Evolutionary conservation across 2,797 vertebrate genomes (phyloP), one percentile per base, ranked within the genome.

Genomic region (Australoheros facetus): DNA sequence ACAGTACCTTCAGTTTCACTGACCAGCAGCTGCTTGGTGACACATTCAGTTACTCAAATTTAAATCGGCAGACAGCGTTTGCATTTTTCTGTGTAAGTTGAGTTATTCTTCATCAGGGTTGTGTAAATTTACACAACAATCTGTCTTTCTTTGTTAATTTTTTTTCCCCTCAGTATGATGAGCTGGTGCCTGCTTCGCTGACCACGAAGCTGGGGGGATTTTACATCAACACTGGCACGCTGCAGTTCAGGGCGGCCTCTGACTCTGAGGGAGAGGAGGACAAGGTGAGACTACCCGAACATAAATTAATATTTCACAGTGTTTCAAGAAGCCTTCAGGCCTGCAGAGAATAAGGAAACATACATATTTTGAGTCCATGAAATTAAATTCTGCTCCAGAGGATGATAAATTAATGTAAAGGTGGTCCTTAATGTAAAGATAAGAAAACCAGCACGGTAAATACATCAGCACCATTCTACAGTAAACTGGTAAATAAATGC

Each of bases 201-300:
- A 98, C 96, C 93, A 99, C 98, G 83, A 99, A 99, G 93, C 97
- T 98, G 11, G 98, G 98, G 79, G 98, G 98, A 16, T 99, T 99
- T 95, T 99, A 99, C 90, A 98, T 99, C 94, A 99, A 99, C 93
- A 98, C 97, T 2, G 98, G 98, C 72, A 99, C 97, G 1, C 91
- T 99, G 91, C 98, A 99, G 92, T 99, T 99, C 94, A 96, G 98
- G 74, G 96, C 97, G 4, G 96, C 98, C 56, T 99, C 98, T 1
- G 98, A 99, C 66, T 97, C 98, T 0, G 98, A 99, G 90, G 97
- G 97, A 81, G 98, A 99, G 73, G 97, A 96, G 64, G 95, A 94
- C 85, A 94, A 94, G 93, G 95, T 96, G 85, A 95, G 94, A 56
- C 23, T 3, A 3, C 26, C 17, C 5, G 16, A 55, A 32, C 34